A percentile compares a stretch with the other conserved stretches of the same genome.
Evolutionary conservation across 2,888 invertebrate genomes (phyloP).

Genomic region (Sesia bembeciformis): DNA sequence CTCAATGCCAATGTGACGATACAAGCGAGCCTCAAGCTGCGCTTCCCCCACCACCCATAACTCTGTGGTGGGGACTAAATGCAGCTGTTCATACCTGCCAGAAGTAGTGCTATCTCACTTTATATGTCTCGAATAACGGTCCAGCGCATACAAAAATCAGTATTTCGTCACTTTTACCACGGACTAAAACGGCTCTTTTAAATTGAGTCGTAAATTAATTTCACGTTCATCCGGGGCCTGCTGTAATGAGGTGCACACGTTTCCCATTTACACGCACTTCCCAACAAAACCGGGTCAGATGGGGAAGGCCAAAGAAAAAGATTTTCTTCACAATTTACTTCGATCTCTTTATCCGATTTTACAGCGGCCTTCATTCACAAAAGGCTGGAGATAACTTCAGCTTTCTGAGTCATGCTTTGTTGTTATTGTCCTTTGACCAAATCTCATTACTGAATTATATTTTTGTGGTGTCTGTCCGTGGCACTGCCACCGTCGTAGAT

Average conservation of each 20-base stretch:
- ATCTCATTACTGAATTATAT: neutral
- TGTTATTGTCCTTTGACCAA: neutral
- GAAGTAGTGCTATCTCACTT: too few relatives aligned
- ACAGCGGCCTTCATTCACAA: constrained; percentile 39
- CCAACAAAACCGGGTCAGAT: constrained; percentile 5
- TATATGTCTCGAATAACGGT: too few relatives aligned
- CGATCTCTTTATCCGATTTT: constrained; percentile 38
- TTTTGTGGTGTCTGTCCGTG: too few relatives aligned
- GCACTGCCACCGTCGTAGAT: too few relatives aligned
- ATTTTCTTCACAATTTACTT: constrained; percentile 8
- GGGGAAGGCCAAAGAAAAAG: neutral
- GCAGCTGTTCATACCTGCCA: too few relatives aligned
- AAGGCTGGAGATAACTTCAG: constrained; percentile 1
- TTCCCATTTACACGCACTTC: constrained; percentile 38
- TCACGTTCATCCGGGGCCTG: constrained; percentile 26
- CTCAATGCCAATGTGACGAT: too few relatives aligned
- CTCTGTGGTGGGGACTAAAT: too few relatives aligned
- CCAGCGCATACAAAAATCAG: neutral
- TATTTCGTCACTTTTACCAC: constrained; percentile 9
- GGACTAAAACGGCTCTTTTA: constrained; percentile 23
- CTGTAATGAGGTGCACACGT: constrained; percentile 38
- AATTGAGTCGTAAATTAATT: constrained; percentile 61
- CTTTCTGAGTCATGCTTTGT: neutral
- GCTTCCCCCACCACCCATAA: too few relatives aligned
- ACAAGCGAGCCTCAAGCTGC: too few relatives aligned